phyloP scores from a whole-genome alignment of 2,888 invertebrate genomes.

The Nezara viridula region DNA sequence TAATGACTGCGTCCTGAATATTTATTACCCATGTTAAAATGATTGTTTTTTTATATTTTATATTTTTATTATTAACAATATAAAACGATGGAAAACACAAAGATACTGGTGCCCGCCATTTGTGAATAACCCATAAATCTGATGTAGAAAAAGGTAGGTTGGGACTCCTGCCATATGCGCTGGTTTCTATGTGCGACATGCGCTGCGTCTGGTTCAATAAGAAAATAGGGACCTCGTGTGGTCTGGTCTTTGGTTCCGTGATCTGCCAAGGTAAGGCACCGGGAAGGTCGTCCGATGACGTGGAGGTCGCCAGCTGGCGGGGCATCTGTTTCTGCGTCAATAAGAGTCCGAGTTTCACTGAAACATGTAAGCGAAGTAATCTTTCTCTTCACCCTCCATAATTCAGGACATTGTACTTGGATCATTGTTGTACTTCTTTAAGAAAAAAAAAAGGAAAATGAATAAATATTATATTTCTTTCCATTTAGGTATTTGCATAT shows the following conservation, averaged over 20 bases:
- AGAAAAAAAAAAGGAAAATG: background rate
- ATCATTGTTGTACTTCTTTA: no score
- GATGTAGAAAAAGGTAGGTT: no score
- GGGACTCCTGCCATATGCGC: no score
- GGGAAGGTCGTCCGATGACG: conserved; percentile 29
- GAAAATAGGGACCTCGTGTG: background rate
- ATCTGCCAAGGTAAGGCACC: conserved; percentile 7
- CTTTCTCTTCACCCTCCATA: no score
- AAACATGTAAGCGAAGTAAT: background rate
- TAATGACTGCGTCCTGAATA: no score
- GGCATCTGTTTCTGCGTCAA: background rate
- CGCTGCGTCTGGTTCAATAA: background rate
- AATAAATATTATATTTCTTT: background rate
- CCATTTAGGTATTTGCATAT: background rate
- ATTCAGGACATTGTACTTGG: no score
- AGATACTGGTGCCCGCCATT: no score
- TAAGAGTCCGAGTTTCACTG: background rate
- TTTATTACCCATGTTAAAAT: no score
- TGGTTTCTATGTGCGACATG: background rate
- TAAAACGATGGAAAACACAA: no score
- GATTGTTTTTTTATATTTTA: no score
- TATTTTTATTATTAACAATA: no score
- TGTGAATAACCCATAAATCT: no score
- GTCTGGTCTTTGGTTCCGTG: background rate
- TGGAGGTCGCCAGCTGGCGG: conserved; percentile 24